Evolutionary conservation across 1,140 invertebrate species (phyloP), one percentile per base, ranked within the genome.

Genomic region (Mamestra configurata): DNA sequence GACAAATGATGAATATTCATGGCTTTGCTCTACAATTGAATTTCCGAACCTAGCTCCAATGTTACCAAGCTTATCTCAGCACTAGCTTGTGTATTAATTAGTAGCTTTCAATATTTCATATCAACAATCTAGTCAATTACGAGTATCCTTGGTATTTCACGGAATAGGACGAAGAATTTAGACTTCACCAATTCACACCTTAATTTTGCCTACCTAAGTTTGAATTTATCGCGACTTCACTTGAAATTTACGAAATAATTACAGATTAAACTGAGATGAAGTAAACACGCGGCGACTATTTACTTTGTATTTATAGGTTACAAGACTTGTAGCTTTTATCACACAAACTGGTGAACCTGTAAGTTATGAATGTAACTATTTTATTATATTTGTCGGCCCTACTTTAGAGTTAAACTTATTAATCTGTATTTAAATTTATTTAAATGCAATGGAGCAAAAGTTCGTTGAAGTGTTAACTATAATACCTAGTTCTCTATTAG

Each of bases 71-170:
- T 35, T 35, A 35, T 35, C 13, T 13, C 40, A 43, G 40, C 13
- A 13, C 13, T 13, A 43, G 11, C 8, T 43, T 10, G 40, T 43
- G 8, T 43, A 43, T 43, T 43, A 61, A 61, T 61, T 61, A 61
- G 7, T 55, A 55, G 10, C 0, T 7, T 13, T 40, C 35, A 66
- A 20, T 59, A 59, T 31, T 31, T 59, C 11, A 59, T 31, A 18
- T 15, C 18, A 2, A 61, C 6, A 37, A 37, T 64, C 15, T 64
- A 64, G 27, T 68, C 18, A 59, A 31, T 24, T 13, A 68, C 64
- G n/a, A 46, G 22, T 77, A 66, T 27, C 73, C 73, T 77, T 77
- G 57, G 59, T 59, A 77, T 77, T 77, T 66, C 24, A 20, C 35
- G n/a, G 43, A n/a, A 46, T 70, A 68, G 3, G 20, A 15, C 40